A percentile compares a stretch with the other conserved stretches of the same genome.
Evolutionary conservation across 2,113 vertebrate species (phyloP).

Genomic region (Phocoena phocoena): DNA sequence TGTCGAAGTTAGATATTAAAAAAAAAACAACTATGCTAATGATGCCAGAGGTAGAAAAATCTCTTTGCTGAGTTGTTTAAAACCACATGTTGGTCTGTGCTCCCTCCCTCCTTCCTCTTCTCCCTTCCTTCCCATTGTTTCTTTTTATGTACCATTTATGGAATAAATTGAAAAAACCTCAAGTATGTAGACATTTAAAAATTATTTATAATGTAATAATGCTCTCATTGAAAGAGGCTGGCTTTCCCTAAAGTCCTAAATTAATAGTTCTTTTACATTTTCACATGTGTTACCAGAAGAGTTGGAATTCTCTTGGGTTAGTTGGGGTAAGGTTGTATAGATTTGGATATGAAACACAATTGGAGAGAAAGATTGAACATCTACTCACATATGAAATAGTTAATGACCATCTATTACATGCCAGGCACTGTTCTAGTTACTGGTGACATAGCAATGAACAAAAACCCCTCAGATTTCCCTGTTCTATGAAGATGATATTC

Average conservation of each 20-base stretch:
- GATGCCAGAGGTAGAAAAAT: not conserved
- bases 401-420: not conserved
- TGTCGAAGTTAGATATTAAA: not conserved
- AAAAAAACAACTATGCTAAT: not conserved
- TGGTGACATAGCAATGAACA: not conserved
- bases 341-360: not conserved
- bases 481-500: not conserved
- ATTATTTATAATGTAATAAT: not conserved
- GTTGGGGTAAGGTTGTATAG: not conserved
- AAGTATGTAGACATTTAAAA: not conserved
- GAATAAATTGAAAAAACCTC: not conserved
- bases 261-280: not conserved
- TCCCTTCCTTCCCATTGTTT: not conserved
- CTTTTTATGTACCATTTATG: conserved; percentile 49
- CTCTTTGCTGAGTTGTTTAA: not conserved
- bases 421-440: not conserved
- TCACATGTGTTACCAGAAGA: not conserved
- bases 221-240: not conserved
- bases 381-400: not conserved
- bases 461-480: not conserved
- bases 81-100: not conserved
- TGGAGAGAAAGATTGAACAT: not conserved
- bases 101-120: not conserved
- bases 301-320: not conserved
- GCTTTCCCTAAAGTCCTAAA: not conserved